phyloP scores from a whole-genome alignment of 2,888 invertebrate genomes.

The Epistrophe eligans region DNA sequence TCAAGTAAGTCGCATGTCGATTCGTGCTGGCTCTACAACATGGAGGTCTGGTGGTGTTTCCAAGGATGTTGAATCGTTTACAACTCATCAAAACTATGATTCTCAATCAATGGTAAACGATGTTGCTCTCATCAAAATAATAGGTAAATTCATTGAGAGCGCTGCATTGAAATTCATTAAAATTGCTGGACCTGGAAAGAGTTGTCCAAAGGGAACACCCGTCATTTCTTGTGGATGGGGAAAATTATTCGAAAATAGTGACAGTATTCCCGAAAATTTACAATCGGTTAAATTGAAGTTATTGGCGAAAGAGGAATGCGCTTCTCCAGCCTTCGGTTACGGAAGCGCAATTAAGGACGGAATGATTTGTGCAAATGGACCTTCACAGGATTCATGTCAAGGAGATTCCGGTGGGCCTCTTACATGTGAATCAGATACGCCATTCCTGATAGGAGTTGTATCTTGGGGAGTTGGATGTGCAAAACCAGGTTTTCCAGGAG shows the following conservation, averaged over 20 bases:
- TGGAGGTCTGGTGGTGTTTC: not conserved
- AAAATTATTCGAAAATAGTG: not conserved
- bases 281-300: not conserved
- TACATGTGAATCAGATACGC: too few species aligned
- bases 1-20: not conserved
- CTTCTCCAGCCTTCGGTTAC: not conserved
- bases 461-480: conserved; percentile 19
- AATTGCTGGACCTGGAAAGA: fast-evolving
- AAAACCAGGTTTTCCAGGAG: not conserved
- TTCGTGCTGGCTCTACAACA: not conserved
- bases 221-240: not conserved
- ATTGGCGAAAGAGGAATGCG: not conserved
- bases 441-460: not conserved
- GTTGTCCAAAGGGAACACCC: too few species aligned
- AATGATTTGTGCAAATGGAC: not conserved
- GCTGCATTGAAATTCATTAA: not conserved
- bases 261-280: fast-evolving
- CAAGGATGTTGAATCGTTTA: fast-evolving
- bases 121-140: not conserved
- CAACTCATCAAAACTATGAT: not conserved
- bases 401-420: conserved; percentile 19
- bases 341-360: too few species aligned
- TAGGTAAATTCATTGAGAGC: not conserved
- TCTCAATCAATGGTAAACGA: not conserved
- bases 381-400: not conserved